Evolutionary conservation across 2,888 invertebrate genomes (phyloP).

Genomic region (Nymphalis urticae): DNA sequence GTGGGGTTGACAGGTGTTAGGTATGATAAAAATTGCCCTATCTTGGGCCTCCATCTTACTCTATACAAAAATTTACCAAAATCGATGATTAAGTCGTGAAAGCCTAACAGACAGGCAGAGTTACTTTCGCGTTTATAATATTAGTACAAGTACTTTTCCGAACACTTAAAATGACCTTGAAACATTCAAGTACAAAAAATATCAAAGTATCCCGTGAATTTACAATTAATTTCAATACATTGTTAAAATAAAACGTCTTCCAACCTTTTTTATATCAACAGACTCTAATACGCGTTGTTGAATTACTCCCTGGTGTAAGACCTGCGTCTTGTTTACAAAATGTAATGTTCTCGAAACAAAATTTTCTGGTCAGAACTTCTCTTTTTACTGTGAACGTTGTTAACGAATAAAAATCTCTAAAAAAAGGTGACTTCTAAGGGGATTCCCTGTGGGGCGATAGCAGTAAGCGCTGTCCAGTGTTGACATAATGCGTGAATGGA

Average conservation of each 20-base stretch:
- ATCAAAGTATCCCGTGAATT: neutral
- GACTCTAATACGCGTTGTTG: conserved; percentile 11
- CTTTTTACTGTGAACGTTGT: conserved; percentile 18
- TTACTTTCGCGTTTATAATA: too few relatives aligned
- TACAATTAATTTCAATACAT: neutral
- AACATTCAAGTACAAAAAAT: neutral
- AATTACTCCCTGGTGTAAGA: conserved; percentile 6
- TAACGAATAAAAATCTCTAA: conserved; percentile 27
- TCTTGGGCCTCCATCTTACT: too few relatives aligned
- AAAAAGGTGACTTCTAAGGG: neutral
- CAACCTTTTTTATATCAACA: conserved; percentile 2
- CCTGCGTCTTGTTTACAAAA: conserved; percentile 11
- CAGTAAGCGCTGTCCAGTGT: conserved; percentile 6
- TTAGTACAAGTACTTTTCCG: too few relatives aligned
- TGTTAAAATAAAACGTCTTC: neutral
- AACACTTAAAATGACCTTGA: too few relatives aligned
- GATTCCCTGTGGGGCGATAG: conserved; percentile 2
- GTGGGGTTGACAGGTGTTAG: too few relatives aligned
- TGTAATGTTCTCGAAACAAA: conserved; percentile 7
- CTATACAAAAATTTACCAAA: too few relatives aligned
- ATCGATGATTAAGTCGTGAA: too few relatives aligned
- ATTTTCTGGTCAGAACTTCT: conserved; percentile 11
- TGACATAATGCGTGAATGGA: conserved; percentile 4
- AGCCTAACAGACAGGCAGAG: too few relatives aligned
- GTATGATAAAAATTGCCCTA: too few relatives aligned